Percentiles rank a stretch among this genome's conserved stretches.
phyloP scores from a whole-genome alignment of 1,140 invertebrate genomes.

The Pseudomyrmex cubaensis region DNA sequence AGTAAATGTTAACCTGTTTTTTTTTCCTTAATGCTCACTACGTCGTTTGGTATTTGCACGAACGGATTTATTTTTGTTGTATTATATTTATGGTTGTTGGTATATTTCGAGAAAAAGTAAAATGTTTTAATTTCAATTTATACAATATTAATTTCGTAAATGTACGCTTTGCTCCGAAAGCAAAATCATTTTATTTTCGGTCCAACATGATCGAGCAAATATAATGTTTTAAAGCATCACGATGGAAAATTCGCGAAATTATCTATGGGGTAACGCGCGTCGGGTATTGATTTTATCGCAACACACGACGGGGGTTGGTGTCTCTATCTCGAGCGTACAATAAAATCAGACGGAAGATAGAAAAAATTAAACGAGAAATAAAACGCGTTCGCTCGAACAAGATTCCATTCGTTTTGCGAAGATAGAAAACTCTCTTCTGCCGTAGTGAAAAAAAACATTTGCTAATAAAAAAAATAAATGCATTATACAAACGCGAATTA shows the following conservation, averaged over 20 bases:
- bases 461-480: background rate
- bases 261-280: conserved; percentile 46
- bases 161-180: background rate
- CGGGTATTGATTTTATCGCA: conserved; percentile 66
- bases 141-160: conserved; percentile 36
- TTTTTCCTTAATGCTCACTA: background rate
- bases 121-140: conserved; percentile 13
- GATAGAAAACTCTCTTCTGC: too few species aligned
- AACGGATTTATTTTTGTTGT: background rate
- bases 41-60: background rate
- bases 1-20: background rate
- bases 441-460: background rate
- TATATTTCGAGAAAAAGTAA: background rate
- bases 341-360: conserved; percentile 20
- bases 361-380: background rate
- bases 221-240: background rate
- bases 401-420: too few species aligned
- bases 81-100: background rate
- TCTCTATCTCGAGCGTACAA: conserved; percentile 39
- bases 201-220: background rate
- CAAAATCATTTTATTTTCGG: background rate
- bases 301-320: conserved; percentile 17
- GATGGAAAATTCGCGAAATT: conserved; percentile 2
- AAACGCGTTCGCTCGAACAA: background rate
- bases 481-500: background rate